Conservation (phyloP, 2,113 vertebrate genomes). For the Alectura lathami region DNA sequence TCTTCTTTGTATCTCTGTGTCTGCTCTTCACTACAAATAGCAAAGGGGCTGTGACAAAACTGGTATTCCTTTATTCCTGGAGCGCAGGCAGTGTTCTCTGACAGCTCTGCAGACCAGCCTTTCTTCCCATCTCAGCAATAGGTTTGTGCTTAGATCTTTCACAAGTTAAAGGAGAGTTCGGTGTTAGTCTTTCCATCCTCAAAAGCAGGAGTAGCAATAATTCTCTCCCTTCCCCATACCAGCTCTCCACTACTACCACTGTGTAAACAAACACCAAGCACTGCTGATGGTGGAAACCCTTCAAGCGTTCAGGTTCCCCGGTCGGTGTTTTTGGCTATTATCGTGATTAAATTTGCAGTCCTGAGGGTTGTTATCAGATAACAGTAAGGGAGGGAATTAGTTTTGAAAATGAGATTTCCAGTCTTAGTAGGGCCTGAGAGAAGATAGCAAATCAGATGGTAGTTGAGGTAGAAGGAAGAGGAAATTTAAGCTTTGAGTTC, state of each 20-base stretch:
- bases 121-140: neutral
- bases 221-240: neutral
- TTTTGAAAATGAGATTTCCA: neutral
- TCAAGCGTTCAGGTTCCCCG: neutral
- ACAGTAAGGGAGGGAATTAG: neutral
- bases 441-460: neutral
- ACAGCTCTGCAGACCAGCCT: neutral
- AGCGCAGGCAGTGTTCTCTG: neutral
- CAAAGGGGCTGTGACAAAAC: neutral
- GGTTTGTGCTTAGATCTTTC: neutral
- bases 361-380: neutral
- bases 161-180: neutral
- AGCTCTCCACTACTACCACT: neutral
- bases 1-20: neutral
- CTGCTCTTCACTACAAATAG: neutral
- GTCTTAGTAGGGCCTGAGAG: neutral
- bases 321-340: neutral
- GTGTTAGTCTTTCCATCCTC: neutral
- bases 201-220: neutral
- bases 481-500: slow-evolving; percentile 20
- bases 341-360: neutral
- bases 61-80: neutral
- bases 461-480: neutral
- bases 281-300: neutral
- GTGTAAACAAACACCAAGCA: neutral